Evolutionary conservation across 2,888 invertebrate genomes (phyloP).

Genomic region (Drosophila cracens): DNA sequence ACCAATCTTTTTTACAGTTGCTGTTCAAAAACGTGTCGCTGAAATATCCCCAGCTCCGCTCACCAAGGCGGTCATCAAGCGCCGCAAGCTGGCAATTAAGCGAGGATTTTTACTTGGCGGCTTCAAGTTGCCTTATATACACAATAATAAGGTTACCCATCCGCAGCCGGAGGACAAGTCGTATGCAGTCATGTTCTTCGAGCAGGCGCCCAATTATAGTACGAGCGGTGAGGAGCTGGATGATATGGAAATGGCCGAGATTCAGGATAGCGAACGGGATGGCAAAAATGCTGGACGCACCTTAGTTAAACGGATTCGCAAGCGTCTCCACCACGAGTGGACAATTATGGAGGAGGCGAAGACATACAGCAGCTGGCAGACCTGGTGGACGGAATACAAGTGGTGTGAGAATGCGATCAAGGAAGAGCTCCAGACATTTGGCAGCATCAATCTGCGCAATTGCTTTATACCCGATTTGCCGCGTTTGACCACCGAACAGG

Average conservation of each 20-base stretch:
- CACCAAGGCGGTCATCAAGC: conserved; percentile 64
- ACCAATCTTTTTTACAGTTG: not conserved
- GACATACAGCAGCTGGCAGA: conserved; percentile 52
- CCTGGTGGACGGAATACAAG: conserved; percentile 69
- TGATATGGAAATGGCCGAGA: conserved; percentile 35
- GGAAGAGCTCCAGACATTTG: conserved; percentile 42
- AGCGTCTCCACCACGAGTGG: conserved; percentile 60
- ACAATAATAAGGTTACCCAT: conserved; percentile 31
- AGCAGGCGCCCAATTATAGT: conserved; percentile 58
- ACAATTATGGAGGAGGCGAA: conserved; percentile 40
- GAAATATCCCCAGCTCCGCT: conserved; percentile 8
- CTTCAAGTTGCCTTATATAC: conserved; percentile 49
- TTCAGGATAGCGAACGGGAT: conserved; percentile 35
- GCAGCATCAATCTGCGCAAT: conserved; percentile 53
- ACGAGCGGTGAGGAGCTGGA: conserved; percentile 57
- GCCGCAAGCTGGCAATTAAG: conserved; percentile 61
- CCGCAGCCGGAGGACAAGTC: conserved; percentile 65
- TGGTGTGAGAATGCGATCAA: conserved; percentile 55
- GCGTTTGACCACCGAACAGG: conserved; percentile 56
- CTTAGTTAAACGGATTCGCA: conserved; percentile 52
- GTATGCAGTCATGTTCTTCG: conserved; percentile 66
- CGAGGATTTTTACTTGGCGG: conserved; percentile 66
- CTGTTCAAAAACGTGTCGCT: conserved; percentile 53
- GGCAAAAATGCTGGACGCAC: conserved; percentile 58
- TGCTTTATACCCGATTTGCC: conserved; percentile 67